phyloP scores from a whole-genome alignment of 2,888 invertebrate genomes.

The Pandemis heparana region DNA sequence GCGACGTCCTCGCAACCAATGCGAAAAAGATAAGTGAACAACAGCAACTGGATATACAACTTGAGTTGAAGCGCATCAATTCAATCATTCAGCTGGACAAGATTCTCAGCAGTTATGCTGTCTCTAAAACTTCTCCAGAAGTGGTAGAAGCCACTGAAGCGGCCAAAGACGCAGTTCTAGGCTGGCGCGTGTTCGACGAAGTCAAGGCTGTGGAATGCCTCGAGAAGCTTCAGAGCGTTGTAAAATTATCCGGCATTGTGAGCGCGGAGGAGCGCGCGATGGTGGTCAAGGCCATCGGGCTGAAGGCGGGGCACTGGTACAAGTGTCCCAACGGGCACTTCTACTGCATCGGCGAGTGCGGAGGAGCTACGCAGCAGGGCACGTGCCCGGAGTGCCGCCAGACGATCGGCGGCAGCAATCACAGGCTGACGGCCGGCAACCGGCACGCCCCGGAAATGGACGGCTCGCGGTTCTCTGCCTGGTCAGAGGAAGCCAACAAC shows the following conservation, averaged over 20 bases:
- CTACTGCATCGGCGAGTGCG: constrained; percentile 89
- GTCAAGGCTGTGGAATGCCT: constrained; percentile 53
- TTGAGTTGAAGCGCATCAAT: constrained; percentile 68
- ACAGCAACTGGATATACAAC: constrained; percentile 67
- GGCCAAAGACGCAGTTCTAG: constrained; percentile 56
- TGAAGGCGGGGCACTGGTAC: constrained; percentile 88
- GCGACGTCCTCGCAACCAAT: constrained; percentile 54
- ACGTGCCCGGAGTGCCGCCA: constrained; percentile 86
- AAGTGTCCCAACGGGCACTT: constrained; percentile 90
- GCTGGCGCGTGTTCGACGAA: constrained; percentile 56
- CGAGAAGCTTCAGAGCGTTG: constrained; percentile 53
- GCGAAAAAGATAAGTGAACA: constrained; percentile 69
- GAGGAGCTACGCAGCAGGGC: constrained; percentile 85
- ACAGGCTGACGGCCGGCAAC: constrained; percentile 77
- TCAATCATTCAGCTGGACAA: constrained; percentile 62
- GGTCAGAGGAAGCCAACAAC: constrained; percentile 75
- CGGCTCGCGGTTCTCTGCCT: constrained; percentile 78
- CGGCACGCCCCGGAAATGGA: constrained; percentile 83
- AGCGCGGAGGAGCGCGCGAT: constrained; percentile 74
- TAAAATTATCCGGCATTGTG: constrained; percentile 58
- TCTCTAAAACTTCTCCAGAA: constrained; percentile 39
- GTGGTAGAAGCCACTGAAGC: constrained; percentile 49
- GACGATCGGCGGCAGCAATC: constrained; percentile 83
- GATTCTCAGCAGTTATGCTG: constrained; percentile 51
- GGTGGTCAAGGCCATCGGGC: constrained; percentile 85